phyloP scores from a whole-genome alignment of 2,888 invertebrate genomes.

The Coelopa pilipes region DNA sequence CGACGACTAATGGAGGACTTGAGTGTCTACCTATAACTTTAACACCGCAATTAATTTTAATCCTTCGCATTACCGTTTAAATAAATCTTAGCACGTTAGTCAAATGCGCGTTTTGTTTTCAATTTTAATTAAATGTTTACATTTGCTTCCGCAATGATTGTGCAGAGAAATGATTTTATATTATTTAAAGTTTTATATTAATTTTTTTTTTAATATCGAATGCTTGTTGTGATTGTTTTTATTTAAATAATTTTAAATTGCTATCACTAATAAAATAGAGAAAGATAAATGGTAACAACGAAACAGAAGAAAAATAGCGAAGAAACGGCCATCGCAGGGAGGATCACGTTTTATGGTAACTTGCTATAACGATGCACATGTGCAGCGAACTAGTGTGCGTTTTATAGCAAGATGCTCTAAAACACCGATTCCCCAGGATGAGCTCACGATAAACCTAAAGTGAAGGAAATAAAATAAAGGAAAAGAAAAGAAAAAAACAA shows the following conservation, averaged over 20 bases:
- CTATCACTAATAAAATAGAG: conserved; percentile 35
- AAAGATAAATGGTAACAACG: conserved; percentile 45
- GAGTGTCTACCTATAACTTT: conserved; percentile 48
- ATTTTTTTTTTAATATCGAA: conserved; percentile 47
- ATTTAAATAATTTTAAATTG: conserved; percentile 41
- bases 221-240: conserved; percentile 63
- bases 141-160: too few species aligned
- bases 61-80: conserved; percentile 6
- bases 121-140: not conserved
- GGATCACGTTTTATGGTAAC: conserved; percentile 39
- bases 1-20: conserved; percentile 67
- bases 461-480: conserved; percentile 32
- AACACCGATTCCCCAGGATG: conserved; percentile 12
- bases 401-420: conserved; percentile 47
- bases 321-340: conserved; percentile 52
- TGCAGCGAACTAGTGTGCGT: conserved; percentile 37
- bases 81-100: conserved; percentile 53
- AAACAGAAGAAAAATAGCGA: conserved; percentile 47
- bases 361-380: conserved; percentile 33
- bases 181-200: not conserved
- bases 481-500: conserved; percentile 36
- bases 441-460: conserved; percentile 13
- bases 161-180: not conserved
- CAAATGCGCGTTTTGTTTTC: conserved; percentile 42
- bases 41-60: conserved; percentile 21